Conservation (phyloP, 1,140 invertebrate genomes). For the Anthonomus grandis region DNA sequence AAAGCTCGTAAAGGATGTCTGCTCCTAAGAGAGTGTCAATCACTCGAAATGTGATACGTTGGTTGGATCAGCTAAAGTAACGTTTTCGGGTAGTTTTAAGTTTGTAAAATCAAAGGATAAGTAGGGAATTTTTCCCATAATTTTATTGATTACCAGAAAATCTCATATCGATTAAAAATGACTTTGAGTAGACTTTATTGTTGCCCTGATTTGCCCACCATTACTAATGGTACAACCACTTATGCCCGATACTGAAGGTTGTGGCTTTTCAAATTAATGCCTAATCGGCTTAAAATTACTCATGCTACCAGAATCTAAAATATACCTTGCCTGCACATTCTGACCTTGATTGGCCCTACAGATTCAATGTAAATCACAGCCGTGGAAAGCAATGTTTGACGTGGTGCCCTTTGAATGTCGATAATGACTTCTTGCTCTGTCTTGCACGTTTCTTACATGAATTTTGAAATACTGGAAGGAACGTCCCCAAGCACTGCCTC, state of each 20-base stretch:
- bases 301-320: not conserved
- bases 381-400: too few relatives aligned
- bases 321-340: not conserved
- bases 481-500: too few relatives aligned
- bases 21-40: too few relatives aligned
- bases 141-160: not conserved
- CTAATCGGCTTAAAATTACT: not conserved
- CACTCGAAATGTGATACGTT: not conserved
- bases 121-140: not conserved
- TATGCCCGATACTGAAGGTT: not conserved
- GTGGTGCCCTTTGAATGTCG: too few relatives aligned
- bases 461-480: too few relatives aligned
- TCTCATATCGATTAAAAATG: not conserved
- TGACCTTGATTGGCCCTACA: not conserved
- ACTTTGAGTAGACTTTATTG: not conserved
- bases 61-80: not conserved
- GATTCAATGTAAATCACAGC: not conserved
- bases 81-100: not conserved
- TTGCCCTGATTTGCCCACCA: not conserved
- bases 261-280: not conserved
- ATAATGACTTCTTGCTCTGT: too few relatives aligned
- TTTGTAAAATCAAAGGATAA: not conserved
- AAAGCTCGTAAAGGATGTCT: not conserved
- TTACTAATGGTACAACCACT: not conserved
- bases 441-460: too few relatives aligned